Base-by-base conservation (phyloP, 2,113 vertebrate species). In the Prionailurus viverrinus region DNA sequence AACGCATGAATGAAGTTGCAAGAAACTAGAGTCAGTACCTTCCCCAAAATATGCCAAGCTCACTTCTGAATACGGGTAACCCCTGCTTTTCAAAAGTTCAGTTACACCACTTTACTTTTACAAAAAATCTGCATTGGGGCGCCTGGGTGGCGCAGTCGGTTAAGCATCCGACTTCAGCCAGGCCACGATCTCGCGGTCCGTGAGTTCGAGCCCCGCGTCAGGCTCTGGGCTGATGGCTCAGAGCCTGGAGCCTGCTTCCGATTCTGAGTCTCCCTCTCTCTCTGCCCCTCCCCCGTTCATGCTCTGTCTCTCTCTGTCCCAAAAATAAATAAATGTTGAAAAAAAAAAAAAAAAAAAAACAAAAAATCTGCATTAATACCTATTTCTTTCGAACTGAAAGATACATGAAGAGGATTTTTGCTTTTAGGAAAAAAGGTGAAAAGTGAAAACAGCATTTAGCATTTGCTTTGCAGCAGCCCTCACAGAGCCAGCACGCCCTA, bases 11-110 rank as follows among this genome's bases (percentile, higher is more conserved):
- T 61, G 15, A 92, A 80, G 4, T n/a, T 66, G 21, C 51, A 94
- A 68, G 51, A 94, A 83, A 91, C 71, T 13, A 85, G 31, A 96
- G 9, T 82, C 88, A 96, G 65, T 16, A 76, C 5, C 69, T 94
- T 92, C 4, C 15, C n/a, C 33, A 23, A 95, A 92, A 91, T 29
- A 94, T 45, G 74, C 45, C 48, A 92, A 78, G 36, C 53, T 94
- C 51, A 66, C 14, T 78, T 90, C 66, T 81, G 8, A 96, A 94
- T 39, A 82, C 1, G 19, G 18, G 19, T 23, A 36, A 5, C n/a
- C 66, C 31, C 69, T 73, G 36, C n/a, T 73, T 73, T 39, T 36
- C 1, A 73, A 73, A 73, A 23, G 69, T 73, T 73, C 69, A 36
- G 36, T 73, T 21, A 73, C 2, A 73, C 19, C 36, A 21, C 16